Conservation (phyloP, 1,140 invertebrate species). For the Sycophila sp. region DNA sequence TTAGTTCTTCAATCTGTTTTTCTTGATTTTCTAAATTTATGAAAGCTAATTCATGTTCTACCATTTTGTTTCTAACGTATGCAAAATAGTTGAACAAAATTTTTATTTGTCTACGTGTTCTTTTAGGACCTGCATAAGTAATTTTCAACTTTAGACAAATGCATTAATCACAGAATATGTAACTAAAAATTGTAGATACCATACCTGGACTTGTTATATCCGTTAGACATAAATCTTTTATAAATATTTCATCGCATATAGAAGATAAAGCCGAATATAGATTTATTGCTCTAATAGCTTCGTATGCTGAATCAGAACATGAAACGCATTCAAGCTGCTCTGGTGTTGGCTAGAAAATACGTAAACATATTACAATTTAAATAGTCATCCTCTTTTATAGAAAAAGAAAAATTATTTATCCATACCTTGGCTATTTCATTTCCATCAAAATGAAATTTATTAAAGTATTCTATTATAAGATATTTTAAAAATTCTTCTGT, state of each 20-base stretch:
- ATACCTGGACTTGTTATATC: conserved; percentile 52
- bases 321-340: conserved; percentile 43
- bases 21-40: conserved; percentile 37
- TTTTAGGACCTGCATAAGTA: conserved; percentile 45
- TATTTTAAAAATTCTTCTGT: conserved; percentile 48
- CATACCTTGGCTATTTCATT: conserved; percentile 38
- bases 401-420: neutral
- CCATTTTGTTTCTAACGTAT: conserved; percentile 45
- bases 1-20: conserved; percentile 39
- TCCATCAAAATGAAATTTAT: conserved; percentile 41
- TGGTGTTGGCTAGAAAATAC: conserved; percentile 42
- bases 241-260: conserved; percentile 49
- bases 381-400: neutral
- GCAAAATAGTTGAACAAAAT: conserved; percentile 51
- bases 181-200: neutral
- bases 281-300: conserved; percentile 48
- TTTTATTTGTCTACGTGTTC: conserved; percentile 43
- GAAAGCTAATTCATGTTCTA: conserved; percentile 38
- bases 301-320: conserved; percentile 37
- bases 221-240: conserved; percentile 48
- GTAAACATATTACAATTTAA: neutral
- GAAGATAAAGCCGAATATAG: conserved; percentile 41
- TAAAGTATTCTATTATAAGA: conserved; percentile 46
- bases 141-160: neutral
- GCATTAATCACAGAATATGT: neutral